A percentile compares a stretch with the other conserved stretches of the same genome.
phyloP scores from a whole-genome alignment of 1,140 invertebrate genomes.

The Drosophila ananassae region DNA sequence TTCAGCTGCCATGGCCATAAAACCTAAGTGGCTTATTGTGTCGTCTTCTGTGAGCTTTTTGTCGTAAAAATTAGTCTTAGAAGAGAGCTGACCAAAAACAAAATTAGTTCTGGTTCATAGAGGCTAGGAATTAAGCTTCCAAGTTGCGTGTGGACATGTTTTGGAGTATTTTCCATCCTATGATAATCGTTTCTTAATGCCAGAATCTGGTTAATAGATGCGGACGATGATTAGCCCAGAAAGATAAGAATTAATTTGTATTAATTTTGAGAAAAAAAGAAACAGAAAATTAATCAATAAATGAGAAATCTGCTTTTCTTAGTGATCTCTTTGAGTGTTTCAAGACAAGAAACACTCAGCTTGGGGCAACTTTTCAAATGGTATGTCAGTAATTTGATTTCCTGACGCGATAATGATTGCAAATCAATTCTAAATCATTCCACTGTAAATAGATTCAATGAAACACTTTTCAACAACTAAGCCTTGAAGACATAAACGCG shows the following conservation, averaged over 20 bases:
- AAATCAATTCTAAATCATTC: conserved; percentile 72
- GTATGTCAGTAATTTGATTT: conserved; percentile 18
- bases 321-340: neutral
- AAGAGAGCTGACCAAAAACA: conserved; percentile 10
- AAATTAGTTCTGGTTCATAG: conserved; percentile 39
- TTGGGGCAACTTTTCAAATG: conserved; percentile 44
- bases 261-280: neutral
- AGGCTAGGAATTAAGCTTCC: conserved; percentile 12
- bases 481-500: conserved; percentile 51
- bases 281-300: neutral
- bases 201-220: conserved; percentile 19
- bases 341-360: neutral
- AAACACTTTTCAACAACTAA: conserved; percentile 41
- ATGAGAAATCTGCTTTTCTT: conserved; percentile 1
- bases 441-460: conserved; percentile 54
- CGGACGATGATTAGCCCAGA: conserved; percentile 40
- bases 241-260: conserved; percentile 35
- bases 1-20: conserved; percentile 46
- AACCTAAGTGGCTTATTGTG: conserved; percentile 76
- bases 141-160: conserved; percentile 19
- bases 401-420: conserved; percentile 58
- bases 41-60: conserved; percentile 19
- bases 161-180: conserved; percentile 18
- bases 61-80: conserved; percentile 61
- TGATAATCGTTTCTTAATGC: conserved; percentile 50